phyloP scores from a whole-genome alignment of 2,888 invertebrate species.

The Autographa gamma region DNA sequence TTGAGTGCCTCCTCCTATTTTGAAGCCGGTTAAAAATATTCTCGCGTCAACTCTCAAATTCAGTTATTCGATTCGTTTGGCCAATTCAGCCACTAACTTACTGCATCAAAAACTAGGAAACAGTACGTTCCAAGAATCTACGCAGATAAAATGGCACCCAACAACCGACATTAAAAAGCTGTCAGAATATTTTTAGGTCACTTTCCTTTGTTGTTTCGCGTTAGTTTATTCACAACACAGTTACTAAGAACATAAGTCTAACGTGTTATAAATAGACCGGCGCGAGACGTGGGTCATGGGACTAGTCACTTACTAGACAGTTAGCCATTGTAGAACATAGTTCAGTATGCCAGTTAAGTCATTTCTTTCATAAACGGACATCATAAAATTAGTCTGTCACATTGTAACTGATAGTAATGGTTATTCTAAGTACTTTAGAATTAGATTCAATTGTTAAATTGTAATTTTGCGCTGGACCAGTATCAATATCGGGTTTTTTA shows the following conservation, averaged over 20 bases:
- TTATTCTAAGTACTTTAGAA: constrained; percentile 6
- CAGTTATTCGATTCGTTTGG: too few relatives aligned
- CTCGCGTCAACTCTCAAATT: too few relatives aligned
- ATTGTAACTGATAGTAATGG: constrained; percentile 15
- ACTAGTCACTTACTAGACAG: constrained; percentile 42
- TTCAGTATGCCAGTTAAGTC: constrained; percentile 45
- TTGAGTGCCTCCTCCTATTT: too few relatives aligned
- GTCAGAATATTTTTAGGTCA: not conserved
- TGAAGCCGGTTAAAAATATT: too few relatives aligned
- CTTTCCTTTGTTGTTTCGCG: not conserved
- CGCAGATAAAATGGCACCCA: too few relatives aligned
- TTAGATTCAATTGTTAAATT: constrained; percentile 8
- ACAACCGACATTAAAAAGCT: not conserved
- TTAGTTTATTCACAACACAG: constrained; percentile 10
- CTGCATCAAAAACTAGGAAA: too few relatives aligned
- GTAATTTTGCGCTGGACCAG: not conserved
- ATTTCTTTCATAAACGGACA: constrained; percentile 44
- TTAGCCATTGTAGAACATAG: constrained; percentile 37
- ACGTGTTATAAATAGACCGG: constrained; percentile 74
- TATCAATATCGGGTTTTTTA: constrained; percentile 4
- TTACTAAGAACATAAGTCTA: constrained; percentile 49
- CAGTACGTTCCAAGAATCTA: too few relatives aligned
- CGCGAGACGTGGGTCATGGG: constrained; percentile 54
- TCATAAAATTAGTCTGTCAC: constrained; percentile 39
- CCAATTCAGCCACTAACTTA: too few relatives aligned